Conservation (phyloP, 2,113 vertebrate species). For the Microtus montanus region DNA sequence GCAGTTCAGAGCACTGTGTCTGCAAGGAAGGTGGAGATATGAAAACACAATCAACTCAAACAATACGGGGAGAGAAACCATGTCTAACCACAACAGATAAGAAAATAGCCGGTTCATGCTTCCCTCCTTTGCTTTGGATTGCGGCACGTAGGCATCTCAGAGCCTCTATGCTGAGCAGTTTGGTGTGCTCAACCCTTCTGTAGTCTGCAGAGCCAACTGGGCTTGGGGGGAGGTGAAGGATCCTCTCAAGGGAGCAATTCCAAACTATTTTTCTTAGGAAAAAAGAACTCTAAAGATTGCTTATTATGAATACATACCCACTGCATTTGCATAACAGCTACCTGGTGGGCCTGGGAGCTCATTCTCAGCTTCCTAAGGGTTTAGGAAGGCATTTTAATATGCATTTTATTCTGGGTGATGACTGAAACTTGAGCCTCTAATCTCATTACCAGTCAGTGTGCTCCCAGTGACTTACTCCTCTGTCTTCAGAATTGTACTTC, state of each 20-base stretch:
- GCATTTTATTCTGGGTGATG: conserved; percentile 17
- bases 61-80: not conserved
- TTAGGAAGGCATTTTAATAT: conserved; percentile 8
- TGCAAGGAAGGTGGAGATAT: conserved; percentile 26
- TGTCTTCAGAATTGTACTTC: not conserved
- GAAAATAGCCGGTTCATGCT: not conserved
- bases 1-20: conserved; percentile 13
- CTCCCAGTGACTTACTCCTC: not conserved
- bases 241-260: not conserved
- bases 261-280: conserved; percentile 28
- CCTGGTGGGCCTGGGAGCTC: not conserved
- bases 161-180: not conserved
- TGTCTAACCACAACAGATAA: not conserved
- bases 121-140: not conserved
- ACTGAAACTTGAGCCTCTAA: conserved; percentile 31
- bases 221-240: not conserved
- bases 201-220: not conserved
- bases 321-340: conserved; percentile 23
- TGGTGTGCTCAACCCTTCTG: not conserved
- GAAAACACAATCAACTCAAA: not conserved
- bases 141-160: not conserved
- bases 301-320: not conserved
- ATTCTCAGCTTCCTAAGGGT: not conserved
- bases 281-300: not conserved
- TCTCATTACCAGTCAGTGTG: conserved; percentile 33